Conservation (phyloP, 2,888 invertebrate genomes). For the Hartigia nigra region DNA sequence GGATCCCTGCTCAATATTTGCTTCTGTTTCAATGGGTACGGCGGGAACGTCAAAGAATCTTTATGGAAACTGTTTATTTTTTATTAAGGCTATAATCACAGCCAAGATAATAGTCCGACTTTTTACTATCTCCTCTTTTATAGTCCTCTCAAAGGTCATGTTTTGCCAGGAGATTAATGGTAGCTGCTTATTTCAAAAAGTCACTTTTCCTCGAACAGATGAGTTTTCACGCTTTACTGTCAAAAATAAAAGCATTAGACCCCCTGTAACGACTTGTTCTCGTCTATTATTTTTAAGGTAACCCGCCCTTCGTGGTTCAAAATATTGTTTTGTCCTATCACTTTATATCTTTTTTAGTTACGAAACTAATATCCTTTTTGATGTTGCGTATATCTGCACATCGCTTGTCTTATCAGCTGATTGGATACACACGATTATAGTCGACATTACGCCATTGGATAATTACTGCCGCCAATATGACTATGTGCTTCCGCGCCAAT, state of each 20-base stretch:
- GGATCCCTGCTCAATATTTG: not conserved
- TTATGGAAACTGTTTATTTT: not conserved
- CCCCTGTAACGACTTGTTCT: not conserved
- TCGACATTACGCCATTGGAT: conserved; percentile 3
- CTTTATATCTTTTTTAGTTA: not conserved
- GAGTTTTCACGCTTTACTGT: not conserved
- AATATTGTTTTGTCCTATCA: not conserved
- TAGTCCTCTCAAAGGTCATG: not conserved
- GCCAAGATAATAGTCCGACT: not conserved
- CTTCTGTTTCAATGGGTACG: not conserved
- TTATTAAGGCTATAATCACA: not conserved
- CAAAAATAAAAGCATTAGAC: not conserved
- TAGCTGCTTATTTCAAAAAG: not conserved
- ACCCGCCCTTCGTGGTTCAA: not conserved
- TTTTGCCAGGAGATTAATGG: not conserved
- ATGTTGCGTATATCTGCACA: not conserved
- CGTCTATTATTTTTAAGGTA: not conserved
- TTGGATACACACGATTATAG: not conserved
- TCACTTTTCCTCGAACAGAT: not conserved
- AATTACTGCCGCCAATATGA: conserved; percentile 12
- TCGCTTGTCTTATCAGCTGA: not conserved
- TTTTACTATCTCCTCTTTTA: not conserved
- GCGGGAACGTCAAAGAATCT: not conserved
- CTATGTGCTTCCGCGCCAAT: conserved; percentile 3
- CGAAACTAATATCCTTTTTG: not conserved